Percentiles rank a stretch among this genome's conserved stretches.
Conservation (phyloP, 2,113 vertebrate species). For the Albula glossodonta region DNA sequence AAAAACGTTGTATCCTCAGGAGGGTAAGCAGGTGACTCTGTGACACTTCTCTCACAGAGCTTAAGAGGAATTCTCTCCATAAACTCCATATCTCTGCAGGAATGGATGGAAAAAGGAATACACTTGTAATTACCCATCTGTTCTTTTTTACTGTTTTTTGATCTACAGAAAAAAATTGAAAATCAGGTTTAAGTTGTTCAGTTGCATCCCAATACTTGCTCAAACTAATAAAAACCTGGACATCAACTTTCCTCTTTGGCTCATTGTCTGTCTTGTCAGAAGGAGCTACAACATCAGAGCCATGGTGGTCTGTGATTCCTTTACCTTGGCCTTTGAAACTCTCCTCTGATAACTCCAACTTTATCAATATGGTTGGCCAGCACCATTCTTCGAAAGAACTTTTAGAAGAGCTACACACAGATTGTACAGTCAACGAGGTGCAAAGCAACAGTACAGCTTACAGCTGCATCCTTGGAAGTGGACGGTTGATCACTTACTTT, state of each 20-base stretch:
- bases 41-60: slow-evolving; percentile 40
- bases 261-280: background rate
- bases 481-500: background rate
- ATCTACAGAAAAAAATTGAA: slow-evolving; percentile 39
- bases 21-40: slow-evolving; percentile 43
- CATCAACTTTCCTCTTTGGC: background rate
- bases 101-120: slow-evolving; percentile 28
- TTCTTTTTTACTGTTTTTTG: slow-evolving; percentile 45
- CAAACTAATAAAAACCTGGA: slow-evolving; percentile 47
- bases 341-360: background rate
- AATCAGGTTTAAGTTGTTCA: slow-evolving; percentile 39
- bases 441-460: background rate
- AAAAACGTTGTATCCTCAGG: slow-evolving; percentile 27
- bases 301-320: slow-evolving; percentile 13
- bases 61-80: slow-evolving; percentile 44
- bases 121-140: slow-evolving; percentile 52
- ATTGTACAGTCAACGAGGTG: background rate
- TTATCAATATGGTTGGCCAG: slow-evolving; percentile 12
- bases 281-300: background rate
- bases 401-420: background rate
- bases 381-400: background rate
- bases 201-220: slow-evolving; percentile 35
- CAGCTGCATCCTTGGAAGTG: background rate
- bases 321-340: background rate
- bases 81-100: slow-evolving; percentile 44